These are phyloP conservation scores for Aldabrachelys gigantea DNA, from an alignment of 2,113 vertebrate genomes.

Conservation along the genomic window DNA sequence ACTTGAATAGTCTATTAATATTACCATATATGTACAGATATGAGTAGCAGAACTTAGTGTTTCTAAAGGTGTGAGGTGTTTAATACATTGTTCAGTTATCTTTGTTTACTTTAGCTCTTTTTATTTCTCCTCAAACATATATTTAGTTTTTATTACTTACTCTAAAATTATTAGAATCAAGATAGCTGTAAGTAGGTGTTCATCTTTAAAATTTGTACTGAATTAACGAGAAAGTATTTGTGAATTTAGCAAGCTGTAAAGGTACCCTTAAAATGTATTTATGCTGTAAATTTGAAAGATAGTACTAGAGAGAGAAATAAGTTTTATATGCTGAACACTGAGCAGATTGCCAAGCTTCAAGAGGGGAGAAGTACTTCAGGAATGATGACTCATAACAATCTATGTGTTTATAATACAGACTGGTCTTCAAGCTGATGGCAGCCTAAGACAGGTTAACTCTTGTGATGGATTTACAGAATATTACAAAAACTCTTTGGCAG, in stretches of 20 bases:
- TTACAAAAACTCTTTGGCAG: slow-evolving; percentile 76
- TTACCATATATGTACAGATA: rapidly evolving
- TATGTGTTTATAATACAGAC: slow-evolving; percentile 52
- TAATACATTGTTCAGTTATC: neutral
- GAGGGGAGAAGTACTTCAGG: neutral
- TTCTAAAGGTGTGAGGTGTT: neutral
- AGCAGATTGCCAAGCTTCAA: neutral
- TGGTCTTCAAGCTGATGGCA: slow-evolving; percentile 74
- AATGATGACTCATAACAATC: neutral
- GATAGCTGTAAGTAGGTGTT: neutral
- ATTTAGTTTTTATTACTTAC: neutral
- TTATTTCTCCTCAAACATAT: neutral
- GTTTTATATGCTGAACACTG: neutral
- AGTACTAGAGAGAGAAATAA: neutral
- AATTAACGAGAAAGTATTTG: neutral
- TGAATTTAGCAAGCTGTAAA: neutral
- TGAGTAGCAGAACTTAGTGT: neutral
- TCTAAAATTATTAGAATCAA: neutral
- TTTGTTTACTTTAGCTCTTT: rapidly evolving
- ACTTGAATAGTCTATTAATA: neutral
- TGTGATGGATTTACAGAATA: slow-evolving; percentile 88
- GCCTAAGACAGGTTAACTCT: slow-evolving; percentile 86
- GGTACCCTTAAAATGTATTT: neutral
- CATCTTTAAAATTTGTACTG: neutral
- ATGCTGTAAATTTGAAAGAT: neutral